Evolutionary conservation across 2,888 invertebrate species (phyloP).

Genomic region (Blomia tropicalis): DNA sequence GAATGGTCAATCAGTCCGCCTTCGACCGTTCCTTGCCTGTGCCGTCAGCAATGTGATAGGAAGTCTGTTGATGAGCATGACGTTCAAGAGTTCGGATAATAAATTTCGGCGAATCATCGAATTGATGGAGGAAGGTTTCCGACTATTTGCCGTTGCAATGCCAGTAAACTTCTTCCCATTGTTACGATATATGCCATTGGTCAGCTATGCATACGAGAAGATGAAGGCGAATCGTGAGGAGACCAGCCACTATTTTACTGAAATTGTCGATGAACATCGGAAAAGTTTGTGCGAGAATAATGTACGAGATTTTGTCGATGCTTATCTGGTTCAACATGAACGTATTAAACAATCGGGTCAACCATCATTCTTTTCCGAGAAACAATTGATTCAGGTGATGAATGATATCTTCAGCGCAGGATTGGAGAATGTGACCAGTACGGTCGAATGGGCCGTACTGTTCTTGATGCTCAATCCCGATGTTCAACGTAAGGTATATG

Average conservation of each 20-base stretch:
- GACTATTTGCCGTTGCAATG: constrained; percentile 62
- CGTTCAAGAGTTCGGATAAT: constrained; percentile 54
- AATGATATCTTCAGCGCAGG: constrained; percentile 80
- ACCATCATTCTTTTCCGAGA: constrained; percentile 51
- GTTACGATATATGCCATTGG: constrained; percentile 47
- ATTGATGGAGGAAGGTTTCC: constrained; percentile 80
- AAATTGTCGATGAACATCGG: constrained; percentile 64
- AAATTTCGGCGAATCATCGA: constrained; percentile 59
- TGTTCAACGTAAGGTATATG: constrained; percentile 60
- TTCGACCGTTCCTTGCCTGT: constrained; percentile 58
- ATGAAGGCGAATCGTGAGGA: constrained; percentile 56
- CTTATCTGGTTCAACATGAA: constrained; percentile 60
- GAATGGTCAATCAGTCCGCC: constrained; percentile 45
- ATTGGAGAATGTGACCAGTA: constrained; percentile 81
- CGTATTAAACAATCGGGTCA: constrained; percentile 51
- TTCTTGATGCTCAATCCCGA: constrained; percentile 73
- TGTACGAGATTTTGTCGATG: constrained; percentile 66
- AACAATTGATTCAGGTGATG: constrained; percentile 75
- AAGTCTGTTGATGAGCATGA: constrained; percentile 69
- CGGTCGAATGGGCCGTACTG: constrained; percentile 68
- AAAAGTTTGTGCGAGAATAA: constrained; percentile 55
- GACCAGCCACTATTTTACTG: constrained; percentile 67
- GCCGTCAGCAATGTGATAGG: constrained; percentile 79
- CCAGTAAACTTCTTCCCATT: constrained; percentile 68
- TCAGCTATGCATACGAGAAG: constrained; percentile 42